A percentile compares a stretch with the other conserved stretches of the same genome.
These are phyloP conservation scores for Leptinotarsa defecta DNA, from an alignment of 1,140 invertebrate genomes.

Conservation along the genomic window DNA sequence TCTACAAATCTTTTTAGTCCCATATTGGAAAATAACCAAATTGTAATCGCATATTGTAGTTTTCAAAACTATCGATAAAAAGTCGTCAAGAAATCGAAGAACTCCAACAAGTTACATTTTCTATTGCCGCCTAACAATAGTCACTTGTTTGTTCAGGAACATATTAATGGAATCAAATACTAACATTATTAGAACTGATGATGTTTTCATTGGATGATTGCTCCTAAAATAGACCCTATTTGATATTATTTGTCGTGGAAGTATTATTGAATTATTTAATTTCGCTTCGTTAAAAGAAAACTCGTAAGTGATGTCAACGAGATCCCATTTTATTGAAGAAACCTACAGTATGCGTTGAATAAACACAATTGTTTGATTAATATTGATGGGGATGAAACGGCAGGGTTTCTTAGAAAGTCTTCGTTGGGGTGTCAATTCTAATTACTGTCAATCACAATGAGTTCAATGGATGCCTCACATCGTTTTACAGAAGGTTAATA, in stretches of 20 bases:
- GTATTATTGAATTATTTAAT: neutral
- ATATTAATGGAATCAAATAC: constrained; percentile 1
- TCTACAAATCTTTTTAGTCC: too few species aligned
- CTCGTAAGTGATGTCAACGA: neutral
- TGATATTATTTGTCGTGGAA: neutral
- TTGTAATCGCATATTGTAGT: too few species aligned
- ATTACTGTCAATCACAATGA: neutral
- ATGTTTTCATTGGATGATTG: constrained; percentile 1
- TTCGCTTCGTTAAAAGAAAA: neutral
- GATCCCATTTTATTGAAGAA: neutral
- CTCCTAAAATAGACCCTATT: neutral
- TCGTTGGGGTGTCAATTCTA: neutral
- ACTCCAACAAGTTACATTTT: neutral
- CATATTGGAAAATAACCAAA: too few species aligned
- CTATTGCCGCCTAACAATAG: neutral
- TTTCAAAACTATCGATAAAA: too few species aligned
- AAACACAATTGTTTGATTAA: neutral
- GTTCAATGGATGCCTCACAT: neutral
- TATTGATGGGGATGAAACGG: constrained; percentile 1
- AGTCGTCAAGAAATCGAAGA: too few species aligned
- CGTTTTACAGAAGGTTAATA: neutral
- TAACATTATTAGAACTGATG: neutral
- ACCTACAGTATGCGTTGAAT: neutral
- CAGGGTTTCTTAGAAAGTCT: neutral
- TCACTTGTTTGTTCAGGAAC: neutral